These are phyloP conservation scores for Thereva unica DNA, from an alignment of 2,888 invertebrate genomes.

Conservation along the genomic window DNA sequence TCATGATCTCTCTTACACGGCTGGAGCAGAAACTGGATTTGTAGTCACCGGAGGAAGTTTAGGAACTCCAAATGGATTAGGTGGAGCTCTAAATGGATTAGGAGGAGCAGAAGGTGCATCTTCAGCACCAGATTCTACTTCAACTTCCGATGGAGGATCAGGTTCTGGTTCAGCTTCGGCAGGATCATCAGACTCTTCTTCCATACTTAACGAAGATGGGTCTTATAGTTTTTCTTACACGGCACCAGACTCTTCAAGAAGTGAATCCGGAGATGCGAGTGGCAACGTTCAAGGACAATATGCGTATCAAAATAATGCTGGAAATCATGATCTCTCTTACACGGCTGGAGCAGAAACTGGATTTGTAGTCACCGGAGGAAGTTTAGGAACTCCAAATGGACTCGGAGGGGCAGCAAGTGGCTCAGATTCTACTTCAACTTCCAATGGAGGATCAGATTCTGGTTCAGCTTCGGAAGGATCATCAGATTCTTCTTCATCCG, in stretches of 20 bases:
- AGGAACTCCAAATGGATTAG: constrained; percentile 44
- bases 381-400: constrained; percentile 45
- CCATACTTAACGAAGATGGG: too few relatives aligned
- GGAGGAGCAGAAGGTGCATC: neutral
- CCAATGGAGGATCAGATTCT: neutral
- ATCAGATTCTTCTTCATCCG: too few relatives aligned
- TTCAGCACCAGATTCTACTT: neutral
- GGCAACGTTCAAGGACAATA: constrained; percentile 63
- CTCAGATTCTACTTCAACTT: neutral
- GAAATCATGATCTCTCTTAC: constrained; percentile 72
- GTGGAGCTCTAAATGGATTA: constrained; percentile 43
- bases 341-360: constrained; percentile 71
- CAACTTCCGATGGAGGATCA: neutral
- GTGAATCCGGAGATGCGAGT: constrained; percentile 51
- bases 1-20: constrained; percentile 57
- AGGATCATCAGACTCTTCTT: too few relatives aligned
- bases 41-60: constrained; percentile 47
- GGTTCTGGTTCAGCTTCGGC: neutral
- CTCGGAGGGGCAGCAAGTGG: neutral
- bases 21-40: constrained; percentile 70
- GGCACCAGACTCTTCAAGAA: constrained; percentile 50
- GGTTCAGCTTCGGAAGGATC: neutral
- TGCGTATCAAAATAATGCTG: constrained; percentile 71
- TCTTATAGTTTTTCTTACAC: constrained; percentile 50
- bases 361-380: constrained; percentile 55